phyloP scores from a whole-genome alignment of 2,888 invertebrate species.

The Onchidella celtica region DNA sequence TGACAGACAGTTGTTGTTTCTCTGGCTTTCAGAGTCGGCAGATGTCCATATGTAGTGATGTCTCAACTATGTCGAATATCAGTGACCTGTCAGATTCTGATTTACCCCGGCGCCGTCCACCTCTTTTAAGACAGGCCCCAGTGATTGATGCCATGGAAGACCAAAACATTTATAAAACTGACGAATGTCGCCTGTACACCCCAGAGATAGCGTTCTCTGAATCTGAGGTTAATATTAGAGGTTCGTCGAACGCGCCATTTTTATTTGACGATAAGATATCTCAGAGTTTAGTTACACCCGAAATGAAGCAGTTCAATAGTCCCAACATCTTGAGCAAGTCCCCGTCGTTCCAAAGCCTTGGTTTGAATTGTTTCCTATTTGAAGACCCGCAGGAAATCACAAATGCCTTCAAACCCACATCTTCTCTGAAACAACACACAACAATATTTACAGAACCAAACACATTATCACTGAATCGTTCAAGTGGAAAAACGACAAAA shows the following conservation, averaged over 20 bases:
- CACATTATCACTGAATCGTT: neutral
- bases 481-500: neutral
- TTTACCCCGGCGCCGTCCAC: constrained; percentile 21
- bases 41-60: constrained; percentile 14
- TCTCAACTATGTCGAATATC: constrained; percentile 19
- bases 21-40: constrained; percentile 9
- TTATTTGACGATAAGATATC: no score
- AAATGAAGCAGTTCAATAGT: constrained; percentile 22
- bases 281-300: constrained; percentile 20
- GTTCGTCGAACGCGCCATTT: neutral
- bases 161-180: neutral
- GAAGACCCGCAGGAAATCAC: neutral
- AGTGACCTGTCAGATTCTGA: constrained; percentile 26
- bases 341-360: constrained; percentile 1
- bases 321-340: neutral
- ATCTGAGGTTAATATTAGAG: neutral
- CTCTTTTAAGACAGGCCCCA: constrained; percentile 24
- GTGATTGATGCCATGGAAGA: constrained; percentile 10
- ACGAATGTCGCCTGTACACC: neutral
- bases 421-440: neutral
- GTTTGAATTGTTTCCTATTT: neutral
- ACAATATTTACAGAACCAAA: neutral
- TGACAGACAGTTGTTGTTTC: constrained; percentile 2
- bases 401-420: neutral
- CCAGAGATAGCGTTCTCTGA: neutral